phyloP scores from a whole-genome alignment of 2,113 vertebrate genomes.

The Chionis minor region DNA sequence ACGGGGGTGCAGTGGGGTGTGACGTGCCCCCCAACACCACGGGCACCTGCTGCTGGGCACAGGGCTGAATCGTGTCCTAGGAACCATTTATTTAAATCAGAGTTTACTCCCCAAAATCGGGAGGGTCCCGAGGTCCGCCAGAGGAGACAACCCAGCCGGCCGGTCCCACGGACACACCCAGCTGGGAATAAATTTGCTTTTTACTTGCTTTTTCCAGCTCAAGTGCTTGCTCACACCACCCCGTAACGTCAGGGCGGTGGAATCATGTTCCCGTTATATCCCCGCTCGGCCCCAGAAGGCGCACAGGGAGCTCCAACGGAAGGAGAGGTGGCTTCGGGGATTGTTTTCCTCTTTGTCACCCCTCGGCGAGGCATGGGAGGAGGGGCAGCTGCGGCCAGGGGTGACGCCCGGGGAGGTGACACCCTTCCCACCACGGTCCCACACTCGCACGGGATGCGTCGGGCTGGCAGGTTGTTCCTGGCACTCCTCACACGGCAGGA shows the following conservation, averaged over 20 bases:
- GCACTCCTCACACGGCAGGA: rapidly evolving
- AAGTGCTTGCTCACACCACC: neutral
- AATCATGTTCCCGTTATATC: constrained; percentile 10
- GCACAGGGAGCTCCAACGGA: neutral
- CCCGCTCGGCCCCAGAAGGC: neutral
- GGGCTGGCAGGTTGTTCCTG: neutral
- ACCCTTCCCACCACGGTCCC: neutral
- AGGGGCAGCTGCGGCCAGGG: rapidly evolving
- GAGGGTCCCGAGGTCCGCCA: neutral
- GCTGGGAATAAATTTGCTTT: neutral
- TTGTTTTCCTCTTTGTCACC: neutral
- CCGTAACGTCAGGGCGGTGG: neutral
- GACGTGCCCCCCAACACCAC: rapidly evolving
- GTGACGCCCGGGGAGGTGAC: neutral
- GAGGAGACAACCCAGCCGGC: neutral
- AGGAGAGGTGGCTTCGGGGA: neutral
- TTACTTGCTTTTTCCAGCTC: neutral
- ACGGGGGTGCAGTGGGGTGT: neutral
- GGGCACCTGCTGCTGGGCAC: neutral
- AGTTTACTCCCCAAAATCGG: neutral
- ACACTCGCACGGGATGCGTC: rapidly evolving
- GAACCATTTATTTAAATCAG: neutral
- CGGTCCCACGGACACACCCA: neutral
- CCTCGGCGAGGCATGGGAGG: neutral
- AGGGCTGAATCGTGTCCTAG: neutral